Evolutionary conservation across 2,888 invertebrate species (phyloP).

Genomic region (Capitulum mitella): DNA sequence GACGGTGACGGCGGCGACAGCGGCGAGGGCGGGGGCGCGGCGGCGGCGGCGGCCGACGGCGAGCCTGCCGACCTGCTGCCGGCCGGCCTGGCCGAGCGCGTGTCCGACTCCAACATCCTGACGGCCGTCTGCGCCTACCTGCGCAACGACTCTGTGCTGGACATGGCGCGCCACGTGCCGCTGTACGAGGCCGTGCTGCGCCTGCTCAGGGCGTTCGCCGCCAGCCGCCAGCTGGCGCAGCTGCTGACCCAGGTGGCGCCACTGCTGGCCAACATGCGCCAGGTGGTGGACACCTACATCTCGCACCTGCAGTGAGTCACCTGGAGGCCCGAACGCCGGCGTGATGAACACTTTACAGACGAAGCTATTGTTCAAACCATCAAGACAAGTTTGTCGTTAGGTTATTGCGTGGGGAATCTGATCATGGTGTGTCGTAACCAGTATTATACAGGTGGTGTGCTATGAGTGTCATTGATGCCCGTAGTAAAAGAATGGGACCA

Average conservation of each 20-base stretch:
- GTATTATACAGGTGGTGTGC: no score
- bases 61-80: slow-evolving; percentile 50
- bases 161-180: slow-evolving; percentile 94
- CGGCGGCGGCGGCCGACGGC: slow-evolving; percentile 19
- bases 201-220: slow-evolving; percentile 66
- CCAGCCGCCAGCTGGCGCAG: slow-evolving; percentile 55
- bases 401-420: no score
- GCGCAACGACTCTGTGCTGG: slow-evolving; percentile 89
- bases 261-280: slow-evolving; percentile 29
- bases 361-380: no score
- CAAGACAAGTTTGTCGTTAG: no score
- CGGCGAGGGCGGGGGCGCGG: slow-evolving; percentile 24
- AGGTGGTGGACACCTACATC: slow-evolving; percentile 17
- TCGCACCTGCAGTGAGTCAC: neutral
- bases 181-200: slow-evolving; percentile 79
- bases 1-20: neutral
- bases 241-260: slow-evolving; percentile 45
- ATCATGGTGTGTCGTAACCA: no score
- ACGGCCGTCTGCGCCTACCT: slow-evolving; percentile 84
- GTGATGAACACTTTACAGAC: no score
- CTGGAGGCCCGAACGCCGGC: no score
- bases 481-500: no score
- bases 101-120: slow-evolving; percentile 74
- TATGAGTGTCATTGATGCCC: no score
- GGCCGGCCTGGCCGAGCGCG: slow-evolving; percentile 62